Base-by-base conservation (phyloP, 1,140 invertebrate species). In the Palaemon carinicauda region DNA sequence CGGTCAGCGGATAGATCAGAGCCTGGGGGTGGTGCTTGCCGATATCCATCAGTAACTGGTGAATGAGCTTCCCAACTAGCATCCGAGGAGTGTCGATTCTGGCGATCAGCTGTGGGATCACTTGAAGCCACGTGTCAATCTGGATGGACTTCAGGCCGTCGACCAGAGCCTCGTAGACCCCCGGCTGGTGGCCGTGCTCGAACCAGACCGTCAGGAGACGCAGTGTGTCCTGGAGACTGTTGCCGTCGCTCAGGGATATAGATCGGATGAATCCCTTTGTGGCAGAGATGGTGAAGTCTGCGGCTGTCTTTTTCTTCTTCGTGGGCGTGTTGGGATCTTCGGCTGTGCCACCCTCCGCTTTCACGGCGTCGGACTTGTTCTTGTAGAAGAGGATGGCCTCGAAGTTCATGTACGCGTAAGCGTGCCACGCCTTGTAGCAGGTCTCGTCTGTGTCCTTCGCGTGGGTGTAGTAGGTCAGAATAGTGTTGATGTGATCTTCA, bases 111-210 rank as follows among this genome's bases (percentile, higher is more conserved):
- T 99, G 99, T 0, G 99, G 99, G 89, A 99, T 99, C 0, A 99
- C 98, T 94, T 99, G 98, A 1, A 99, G 92, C 99, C 99, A 99
- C 15, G 98, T 99, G 90, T 99, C 98, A 82, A 99, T 97, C 90
- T 98, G 97, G 50, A 99, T 98, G 0, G 95, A 94, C 88, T 96
- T 95, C 65, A 99, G 96, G 0, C 97, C 97, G 89, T 99, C 97
- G 0, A 95, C 94, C 21, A 99, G 94, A 0, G 97, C 97, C 82
- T 99, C 97, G 90, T 98, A 96, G 0, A 99, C 97, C 91, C 98
- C 96, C 0, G 95, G 94, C 92, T 96, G 95, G 87, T 99, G 96
- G 0, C 97, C 98, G 90, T 98, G 97, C 90, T 99, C 97, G 91
- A 98, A 98, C 96, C 97, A 98, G 0, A 99, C 91, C 0, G 97